phyloP scores from a whole-genome alignment of 2,113 vertebrate species.

The Bothrops jararaca region DNA sequence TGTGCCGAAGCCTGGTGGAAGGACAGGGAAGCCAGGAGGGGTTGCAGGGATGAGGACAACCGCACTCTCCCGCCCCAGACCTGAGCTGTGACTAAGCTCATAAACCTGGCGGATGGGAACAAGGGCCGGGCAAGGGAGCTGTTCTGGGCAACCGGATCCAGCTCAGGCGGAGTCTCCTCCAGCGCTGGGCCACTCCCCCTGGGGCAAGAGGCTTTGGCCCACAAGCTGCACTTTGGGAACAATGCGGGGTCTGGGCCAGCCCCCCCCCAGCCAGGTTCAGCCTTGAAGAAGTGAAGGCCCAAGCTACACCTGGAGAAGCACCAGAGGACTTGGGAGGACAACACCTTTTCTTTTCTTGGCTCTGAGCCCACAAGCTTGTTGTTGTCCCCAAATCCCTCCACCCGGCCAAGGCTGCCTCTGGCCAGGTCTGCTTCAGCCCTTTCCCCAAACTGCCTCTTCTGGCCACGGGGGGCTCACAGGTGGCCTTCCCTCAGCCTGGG shows the following conservation, averaged over 20 bases:
- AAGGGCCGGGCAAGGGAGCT: fast-evolving
- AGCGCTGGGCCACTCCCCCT: not conserved
- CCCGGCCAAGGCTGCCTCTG: not conserved
- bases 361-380: not conserved
- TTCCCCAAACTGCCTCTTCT: not conserved
- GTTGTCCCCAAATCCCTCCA: not conserved
- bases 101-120: fast-evolving
- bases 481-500: not conserved
- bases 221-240: fast-evolving
- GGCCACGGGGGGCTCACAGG: not conserved
- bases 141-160: conserved; percentile 3
- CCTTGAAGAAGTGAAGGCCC: not conserved
- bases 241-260: not conserved
- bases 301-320: not conserved
- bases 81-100: not conserved
- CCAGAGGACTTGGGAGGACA: not conserved
- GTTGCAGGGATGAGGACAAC: too few species aligned
- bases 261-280: not conserved
- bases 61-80: not conserved
- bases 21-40: not conserved
- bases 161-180: fast-evolving
- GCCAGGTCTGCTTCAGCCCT: not conserved
- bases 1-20: not conserved
- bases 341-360: not conserved
- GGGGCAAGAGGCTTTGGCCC: not conserved